phyloP scores from a whole-genome alignment of 2,113 vertebrate genomes.

The Vidua chalybeata region DNA sequence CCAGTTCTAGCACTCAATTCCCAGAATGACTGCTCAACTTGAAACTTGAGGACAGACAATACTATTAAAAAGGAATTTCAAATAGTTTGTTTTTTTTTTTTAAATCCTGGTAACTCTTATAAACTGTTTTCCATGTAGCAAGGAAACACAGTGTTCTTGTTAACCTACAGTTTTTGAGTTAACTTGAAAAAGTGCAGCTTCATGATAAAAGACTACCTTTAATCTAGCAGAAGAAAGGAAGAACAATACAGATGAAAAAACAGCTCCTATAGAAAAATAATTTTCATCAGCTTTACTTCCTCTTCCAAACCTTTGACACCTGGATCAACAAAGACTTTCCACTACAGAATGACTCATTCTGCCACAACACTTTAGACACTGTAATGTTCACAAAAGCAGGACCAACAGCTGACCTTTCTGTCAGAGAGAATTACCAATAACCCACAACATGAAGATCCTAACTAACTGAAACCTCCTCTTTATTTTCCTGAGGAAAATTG shows the following conservation, averaged over 20 bases:
- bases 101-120: not conserved
- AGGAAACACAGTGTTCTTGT: not conserved
- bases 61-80: not conserved
- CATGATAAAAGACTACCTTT: not conserved
- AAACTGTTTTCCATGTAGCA: not conserved
- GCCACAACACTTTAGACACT: not conserved
- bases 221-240: not conserved
- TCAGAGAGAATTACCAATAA: not conserved
- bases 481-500: not conserved
- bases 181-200: not conserved
- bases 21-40: not conserved
- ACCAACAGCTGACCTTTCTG: not conserved
- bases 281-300: not conserved
- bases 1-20: not conserved
- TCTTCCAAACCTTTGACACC: not conserved
- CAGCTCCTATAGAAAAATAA: not conserved
- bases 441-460: not conserved
- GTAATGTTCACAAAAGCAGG: not conserved
- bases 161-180: not conserved
- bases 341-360: slow-evolving; percentile 1
- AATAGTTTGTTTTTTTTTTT: not conserved
- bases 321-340: slow-evolving; percentile 22
- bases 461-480: not conserved
- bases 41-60: not conserved
- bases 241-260: not conserved